Base-by-base conservation (phyloP, 1,140 invertebrate species). In the Drosophila miranda region DNA sequence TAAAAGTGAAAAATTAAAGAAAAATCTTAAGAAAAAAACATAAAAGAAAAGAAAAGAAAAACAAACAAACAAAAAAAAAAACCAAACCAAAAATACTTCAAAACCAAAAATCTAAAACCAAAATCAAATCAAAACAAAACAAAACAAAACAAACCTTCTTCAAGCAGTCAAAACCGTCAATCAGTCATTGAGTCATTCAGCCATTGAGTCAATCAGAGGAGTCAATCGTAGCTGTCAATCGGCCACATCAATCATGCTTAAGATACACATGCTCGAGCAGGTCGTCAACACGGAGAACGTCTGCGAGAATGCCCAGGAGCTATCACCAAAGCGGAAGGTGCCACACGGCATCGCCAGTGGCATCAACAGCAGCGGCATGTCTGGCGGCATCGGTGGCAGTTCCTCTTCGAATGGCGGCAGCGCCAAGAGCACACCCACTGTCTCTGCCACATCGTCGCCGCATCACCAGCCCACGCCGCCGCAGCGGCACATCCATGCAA, bases 251-350 rank as follows among this genome's bases (percentile, higher is more conserved):
- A 73, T 75, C 68, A 90, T 90, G 89, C 70, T 90, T 51, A 90
- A 90, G 67, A 86, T 90, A 80, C 89, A 90, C 48, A 90, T 90
- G 89, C 66, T 90, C 64, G 89, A 90, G 63, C 88, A 82, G 58
- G 83, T 82, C 49, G 83, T 86, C 64, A 90, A 66, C 48, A 77
- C 59, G 41, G 87, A 89, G 45, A 79, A 53, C 51, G 68, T 70
- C 66, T 77, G 68, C 50, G 88, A 88, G 63, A 90, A 80, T 59
- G 61, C 68, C 45, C 79, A 88, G 57, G 88, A 84, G 59, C 61
- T 77, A 63, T 80, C 74, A 34, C 80, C 80, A 34, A 90, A 84
- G 41, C 69, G 71, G 21, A 84, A 86, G 67, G 67, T 86, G 53
- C 58, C 78, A 60, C 9, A 19, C 45, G 45, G 50, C 48, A 48